These are phyloP conservation scores for Cryptocephalus moraei DNA, from an alignment of 2,888 invertebrate genomes.

Conservation along the genomic window DNA sequence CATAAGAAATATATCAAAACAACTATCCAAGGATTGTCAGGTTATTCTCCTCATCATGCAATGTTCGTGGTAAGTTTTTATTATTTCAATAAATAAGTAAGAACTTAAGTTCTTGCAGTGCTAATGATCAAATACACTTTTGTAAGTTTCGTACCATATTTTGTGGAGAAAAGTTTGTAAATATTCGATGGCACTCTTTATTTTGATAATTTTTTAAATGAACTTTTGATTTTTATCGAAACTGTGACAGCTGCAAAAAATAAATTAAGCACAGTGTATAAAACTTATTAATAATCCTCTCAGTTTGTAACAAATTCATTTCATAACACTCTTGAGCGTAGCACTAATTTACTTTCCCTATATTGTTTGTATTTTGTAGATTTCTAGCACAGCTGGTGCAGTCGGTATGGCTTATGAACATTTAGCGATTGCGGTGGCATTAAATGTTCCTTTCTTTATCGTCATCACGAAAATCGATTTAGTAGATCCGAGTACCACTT, in stretches of 20 bases:
- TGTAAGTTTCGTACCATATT: too few relatives aligned
- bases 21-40: conserved; percentile 88
- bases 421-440: conserved; percentile 68
- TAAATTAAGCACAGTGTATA: too few relatives aligned
- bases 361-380: conserved; percentile 39
- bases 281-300: too few relatives aligned
- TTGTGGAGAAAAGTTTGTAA: too few relatives aligned
- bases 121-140: too few relatives aligned
- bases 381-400: conserved; percentile 72
- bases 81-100: too few relatives aligned
- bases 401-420: conserved; percentile 85
- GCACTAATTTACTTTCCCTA: background rate
- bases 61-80: conserved; percentile 62
- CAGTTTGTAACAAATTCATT: conserved; percentile 1
- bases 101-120: too few relatives aligned
- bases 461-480: conserved; percentile 91
- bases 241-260: too few relatives aligned
- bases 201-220: too few relatives aligned
- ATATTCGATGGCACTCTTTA: too few relatives aligned
- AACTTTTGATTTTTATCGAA: too few relatives aligned
- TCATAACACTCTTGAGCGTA: too few relatives aligned
- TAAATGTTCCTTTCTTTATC: conserved; percentile 84
- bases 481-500: conserved; percentile 47
- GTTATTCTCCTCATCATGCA: conserved; percentile 86
- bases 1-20: conserved; percentile 93